A percentile compares a stretch with the other conserved stretches of the same genome.
These are phyloP conservation scores for Tapirus indicus DNA, from an alignment of 2,797 vertebrate species.

Conservation along the genomic window DNA sequence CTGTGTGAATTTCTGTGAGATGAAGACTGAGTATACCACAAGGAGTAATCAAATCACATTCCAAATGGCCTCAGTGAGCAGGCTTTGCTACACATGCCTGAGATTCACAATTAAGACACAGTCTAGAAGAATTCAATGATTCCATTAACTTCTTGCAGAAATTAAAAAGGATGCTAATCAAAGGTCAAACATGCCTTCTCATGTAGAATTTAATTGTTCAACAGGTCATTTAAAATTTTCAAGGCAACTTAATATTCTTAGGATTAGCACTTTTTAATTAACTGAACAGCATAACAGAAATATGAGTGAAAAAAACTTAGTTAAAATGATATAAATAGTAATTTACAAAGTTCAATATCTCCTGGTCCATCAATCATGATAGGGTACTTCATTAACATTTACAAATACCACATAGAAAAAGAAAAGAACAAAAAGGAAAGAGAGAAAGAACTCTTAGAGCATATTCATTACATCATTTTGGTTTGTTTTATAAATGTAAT, in stretches of 20 bases:
- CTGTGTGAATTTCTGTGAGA: not conserved
- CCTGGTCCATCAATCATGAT: not conserved
- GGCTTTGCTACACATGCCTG: not conserved
- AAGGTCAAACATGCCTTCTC: constrained; percentile 49
- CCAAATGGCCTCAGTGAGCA: not conserved
- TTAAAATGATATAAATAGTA: constrained; percentile 50
- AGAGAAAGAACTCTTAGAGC: not conserved
- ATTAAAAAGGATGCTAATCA: constrained; percentile 45
- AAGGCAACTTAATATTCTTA: constrained; percentile 66
- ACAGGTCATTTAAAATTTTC: constrained; percentile 40
- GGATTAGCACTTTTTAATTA: constrained; percentile 60
- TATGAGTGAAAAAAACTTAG: not conserved
- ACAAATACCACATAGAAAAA: not conserved
- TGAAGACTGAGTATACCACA: not conserved
- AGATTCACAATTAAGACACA: not conserved
- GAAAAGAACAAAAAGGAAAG: not conserved
- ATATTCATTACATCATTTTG: not conserved
- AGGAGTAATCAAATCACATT: not conserved
- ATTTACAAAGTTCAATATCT: constrained; percentile 36
- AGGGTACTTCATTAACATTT: constrained; percentile 20
- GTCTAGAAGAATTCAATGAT: constrained; percentile 16
- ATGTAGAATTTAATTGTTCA: constrained; percentile 50
- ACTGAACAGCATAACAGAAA: not conserved
- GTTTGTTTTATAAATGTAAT: constrained; percentile 31
- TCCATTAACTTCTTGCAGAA: constrained; percentile 2